Base-by-base conservation (phyloP, 2,797 vertebrate genomes). In the Chaetodon trifasciatus region DNA sequence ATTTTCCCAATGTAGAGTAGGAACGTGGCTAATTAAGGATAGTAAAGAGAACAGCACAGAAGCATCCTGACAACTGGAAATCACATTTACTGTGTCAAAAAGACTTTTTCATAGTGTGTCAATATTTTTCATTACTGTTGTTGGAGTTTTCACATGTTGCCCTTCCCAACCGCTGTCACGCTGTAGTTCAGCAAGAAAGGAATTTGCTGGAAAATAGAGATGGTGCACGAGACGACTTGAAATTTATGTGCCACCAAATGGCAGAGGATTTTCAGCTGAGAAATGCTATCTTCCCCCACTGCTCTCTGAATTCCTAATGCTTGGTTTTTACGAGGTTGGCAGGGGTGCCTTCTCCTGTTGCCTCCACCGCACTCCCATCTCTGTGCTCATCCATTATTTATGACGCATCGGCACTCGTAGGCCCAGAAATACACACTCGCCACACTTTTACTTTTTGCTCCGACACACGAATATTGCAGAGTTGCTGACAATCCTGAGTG, bases 361-460 rank as follows among this genome's bases (percentile, higher is more conserved):
- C 84, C 90, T 87, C 82, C 61, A 28, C 85, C 46, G 49, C 89
- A 66, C 89, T 91, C 87, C 86, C 87, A 83, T 90, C 83, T 82
- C 89, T 21, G 63, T 21, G 78, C 89, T 93, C 91, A 94, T 94
- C 83, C 82, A 94, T 93, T 92, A 94, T 94, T 92, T 88, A 94
- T 93, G 86, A 73, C 32, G 50, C 85, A 40, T 70, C 35, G 35
- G 85, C 91, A 92, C 86, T 84, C 92, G 90, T 7, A 87, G 81
- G 76, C 84, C 89, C 82, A 70, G 71, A 84, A 90, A 92, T 79
- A 91, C 90, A 91, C 81, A 84, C 83, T 77, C 49, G 0, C 63
- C 73, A 70, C 81, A 39, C 67, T 67, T 76, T 65, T 23, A 40
- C 49, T 61, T 73, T 81, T 72, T 74, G 28, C 44, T 60, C 74